These are phyloP conservation scores for Cremastinae sp. DNA, from an alignment of 2,888 invertebrate genomes.

Conservation along the genomic window DNA sequence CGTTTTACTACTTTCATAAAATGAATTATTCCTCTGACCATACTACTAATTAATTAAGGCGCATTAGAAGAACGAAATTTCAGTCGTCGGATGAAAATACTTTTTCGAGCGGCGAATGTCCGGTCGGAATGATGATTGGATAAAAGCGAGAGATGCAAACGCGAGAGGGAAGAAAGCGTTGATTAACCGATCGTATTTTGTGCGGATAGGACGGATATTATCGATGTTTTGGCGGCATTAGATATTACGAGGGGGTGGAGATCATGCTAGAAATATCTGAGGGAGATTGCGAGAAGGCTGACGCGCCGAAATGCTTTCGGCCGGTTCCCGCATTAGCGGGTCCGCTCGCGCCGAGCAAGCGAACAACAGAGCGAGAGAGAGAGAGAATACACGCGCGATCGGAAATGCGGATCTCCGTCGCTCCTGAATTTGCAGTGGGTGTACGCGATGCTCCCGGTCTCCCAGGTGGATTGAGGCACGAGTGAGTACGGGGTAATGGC, in stretches of 20 bases:
- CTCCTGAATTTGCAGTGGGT: slow-evolving; percentile 56
- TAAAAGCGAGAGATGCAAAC: not conserved
- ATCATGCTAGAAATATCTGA: slow-evolving; percentile 33
- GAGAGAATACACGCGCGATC: slow-evolving; percentile 45
- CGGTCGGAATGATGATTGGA: not conserved
- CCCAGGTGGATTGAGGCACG: slow-evolving; percentile 9
- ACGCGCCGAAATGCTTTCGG: slow-evolving; percentile 8
- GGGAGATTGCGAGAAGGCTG: slow-evolving; percentile 44
- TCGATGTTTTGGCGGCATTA: slow-evolving; percentile 39
- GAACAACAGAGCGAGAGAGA: not conserved
- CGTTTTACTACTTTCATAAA: no score
- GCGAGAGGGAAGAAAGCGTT: slow-evolving; percentile 9
- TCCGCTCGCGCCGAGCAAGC: no score
- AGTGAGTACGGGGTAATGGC: slow-evolving; percentile 66
- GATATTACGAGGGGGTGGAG: slow-evolving; percentile 30
- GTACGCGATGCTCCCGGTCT: not conserved
- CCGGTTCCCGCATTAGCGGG: no score
- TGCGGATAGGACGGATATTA: slow-evolving; percentile 1
- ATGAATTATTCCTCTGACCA: no score
- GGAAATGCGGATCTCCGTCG: slow-evolving; percentile 54
- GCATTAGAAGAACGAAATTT: slow-evolving; percentile 16
- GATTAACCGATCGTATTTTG: slow-evolving; percentile 38
- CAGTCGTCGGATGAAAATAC: slow-evolving; percentile 1
- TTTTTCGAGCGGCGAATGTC: not conserved
- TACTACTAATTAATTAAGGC: no score